Evolutionary conservation across 2,888 invertebrate species (phyloP).

Genomic region (Chironomus tentans): DNA sequence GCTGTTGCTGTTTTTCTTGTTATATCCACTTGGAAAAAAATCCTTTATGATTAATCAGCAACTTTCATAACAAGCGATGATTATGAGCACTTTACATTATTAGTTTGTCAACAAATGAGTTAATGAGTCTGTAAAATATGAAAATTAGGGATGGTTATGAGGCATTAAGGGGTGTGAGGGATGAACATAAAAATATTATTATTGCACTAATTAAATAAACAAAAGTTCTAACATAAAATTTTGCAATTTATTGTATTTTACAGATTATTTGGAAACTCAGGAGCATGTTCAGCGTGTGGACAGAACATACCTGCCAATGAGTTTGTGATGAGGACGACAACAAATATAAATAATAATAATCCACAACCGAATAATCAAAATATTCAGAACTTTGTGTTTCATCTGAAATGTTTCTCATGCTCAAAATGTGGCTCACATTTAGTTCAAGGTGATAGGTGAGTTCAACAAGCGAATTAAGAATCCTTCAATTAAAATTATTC

Average conservation of each 20-base stretch:
- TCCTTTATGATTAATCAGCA: slow-evolving; percentile 1
- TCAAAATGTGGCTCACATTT: slow-evolving; percentile 85
- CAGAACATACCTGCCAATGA: slow-evolving; percentile 89
- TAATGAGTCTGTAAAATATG: background rate
- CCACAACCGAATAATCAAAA: slow-evolving; percentile 44
- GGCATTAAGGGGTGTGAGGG: background rate
- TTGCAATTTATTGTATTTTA: slow-evolving; percentile 31
- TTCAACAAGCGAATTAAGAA: background rate
- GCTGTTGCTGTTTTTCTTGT: background rate
- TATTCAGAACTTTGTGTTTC: slow-evolving; percentile 68
- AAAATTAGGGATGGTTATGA: background rate
- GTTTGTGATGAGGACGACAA: slow-evolving; percentile 69
- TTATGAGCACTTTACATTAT: slow-evolving; percentile 3
- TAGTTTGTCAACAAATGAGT: background rate
- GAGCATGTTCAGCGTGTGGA: slow-evolving; percentile 85
- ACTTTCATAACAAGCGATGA: background rate
- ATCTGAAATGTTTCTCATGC: slow-evolving; percentile 92
- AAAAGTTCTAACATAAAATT: background rate
- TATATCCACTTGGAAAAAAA: background rate
- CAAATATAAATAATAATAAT: slow-evolving; percentile 39
- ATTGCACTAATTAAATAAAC: background rate
- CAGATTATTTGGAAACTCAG: slow-evolving; percentile 87
- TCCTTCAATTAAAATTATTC: too few relatives aligned
- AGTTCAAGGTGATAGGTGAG: slow-evolving; percentile 79
- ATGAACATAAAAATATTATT: background rate